Conservation (phyloP, 2,888 invertebrate genomes). For the Rapana venosa region DNA sequence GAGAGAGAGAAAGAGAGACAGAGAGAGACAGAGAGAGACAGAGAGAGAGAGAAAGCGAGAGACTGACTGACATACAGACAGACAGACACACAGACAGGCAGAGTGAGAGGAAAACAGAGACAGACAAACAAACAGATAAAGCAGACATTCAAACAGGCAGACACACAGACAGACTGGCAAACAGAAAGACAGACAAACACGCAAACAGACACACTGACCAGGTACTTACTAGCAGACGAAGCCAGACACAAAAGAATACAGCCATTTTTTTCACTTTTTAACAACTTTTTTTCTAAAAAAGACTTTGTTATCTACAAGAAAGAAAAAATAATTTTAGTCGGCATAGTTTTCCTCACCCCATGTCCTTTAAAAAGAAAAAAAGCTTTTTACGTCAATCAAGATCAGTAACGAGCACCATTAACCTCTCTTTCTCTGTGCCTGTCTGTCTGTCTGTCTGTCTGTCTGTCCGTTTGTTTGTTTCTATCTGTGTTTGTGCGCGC, state of each 20-base stretch:
- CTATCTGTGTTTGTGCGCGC: no score
- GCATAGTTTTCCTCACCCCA: no score
- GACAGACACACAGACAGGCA: neutral
- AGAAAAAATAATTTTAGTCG: no score
- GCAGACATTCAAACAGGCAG: neutral
- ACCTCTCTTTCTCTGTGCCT: no score
- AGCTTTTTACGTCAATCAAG: no score
- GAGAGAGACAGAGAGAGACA: neutral
- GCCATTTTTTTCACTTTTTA: neutral
- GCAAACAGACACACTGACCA: neutral
- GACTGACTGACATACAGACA: neutral
- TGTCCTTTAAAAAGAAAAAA: no score
- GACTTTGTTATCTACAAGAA: neutral
- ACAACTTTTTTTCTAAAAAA: neutral
- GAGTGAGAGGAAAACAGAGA: neutral
- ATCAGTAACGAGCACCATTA: no score
- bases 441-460: no score
- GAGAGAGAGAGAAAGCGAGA: neutral
- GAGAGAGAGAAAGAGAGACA: neutral
- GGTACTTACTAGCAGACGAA: neutral
- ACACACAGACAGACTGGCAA: neutral
- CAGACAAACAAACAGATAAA: neutral
- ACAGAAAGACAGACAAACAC: slow-evolving; percentile 11
- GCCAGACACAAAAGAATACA: neutral
- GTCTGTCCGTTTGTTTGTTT: no score